Percentiles rank a stretch among this genome's conserved stretches.
Evolutionary conservation across 1,140 invertebrate species (phyloP).

Genomic region (Plectrocnemia conspersa): DNA sequence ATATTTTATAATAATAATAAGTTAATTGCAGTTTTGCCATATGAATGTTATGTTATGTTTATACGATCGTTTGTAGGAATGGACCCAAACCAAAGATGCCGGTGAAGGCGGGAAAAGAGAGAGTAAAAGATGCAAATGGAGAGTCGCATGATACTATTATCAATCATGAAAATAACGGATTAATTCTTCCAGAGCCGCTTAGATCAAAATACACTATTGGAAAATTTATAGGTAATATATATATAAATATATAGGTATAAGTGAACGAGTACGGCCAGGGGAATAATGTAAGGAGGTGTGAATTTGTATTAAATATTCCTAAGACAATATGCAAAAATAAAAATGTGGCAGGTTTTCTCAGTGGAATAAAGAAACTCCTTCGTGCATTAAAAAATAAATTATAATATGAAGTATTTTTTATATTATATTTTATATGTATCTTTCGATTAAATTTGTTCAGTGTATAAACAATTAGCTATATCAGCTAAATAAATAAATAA

Average conservation of each 20-base stretch:
- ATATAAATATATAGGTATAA: conserved; percentile 41
- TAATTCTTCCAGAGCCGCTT: conserved; percentile 48
- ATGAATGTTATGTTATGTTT: background rate
- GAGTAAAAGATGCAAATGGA: conserved; percentile 27
- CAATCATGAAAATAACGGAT: conserved; percentile 37
- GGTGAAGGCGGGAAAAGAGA: conserved; percentile 52
- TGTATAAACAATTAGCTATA: too few relatives aligned
- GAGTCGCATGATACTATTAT: conserved; percentile 36
- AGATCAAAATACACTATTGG: conserved; percentile 54
- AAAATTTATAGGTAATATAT: conserved; percentile 53
- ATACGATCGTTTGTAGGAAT: conserved; percentile 40
- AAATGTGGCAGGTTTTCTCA: too few relatives aligned
- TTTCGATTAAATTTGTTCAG: too few relatives aligned
- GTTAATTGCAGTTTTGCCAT: background rate
- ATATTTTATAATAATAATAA: background rate
- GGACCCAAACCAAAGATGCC: conserved; percentile 64
- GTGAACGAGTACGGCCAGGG: too few relatives aligned
- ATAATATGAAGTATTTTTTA: too few relatives aligned
- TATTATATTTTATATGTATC: too few relatives aligned
- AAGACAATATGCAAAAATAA: too few relatives aligned
- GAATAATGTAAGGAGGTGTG: too few relatives aligned
- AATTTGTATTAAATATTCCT: too few relatives aligned
- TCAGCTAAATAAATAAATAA: too few relatives aligned
- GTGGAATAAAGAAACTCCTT: too few relatives aligned
- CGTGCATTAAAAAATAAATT: too few relatives aligned